Evolutionary conservation across 2,113 vertebrate genomes (phyloP).

Genomic region (Microtus richardsoni): DNA sequence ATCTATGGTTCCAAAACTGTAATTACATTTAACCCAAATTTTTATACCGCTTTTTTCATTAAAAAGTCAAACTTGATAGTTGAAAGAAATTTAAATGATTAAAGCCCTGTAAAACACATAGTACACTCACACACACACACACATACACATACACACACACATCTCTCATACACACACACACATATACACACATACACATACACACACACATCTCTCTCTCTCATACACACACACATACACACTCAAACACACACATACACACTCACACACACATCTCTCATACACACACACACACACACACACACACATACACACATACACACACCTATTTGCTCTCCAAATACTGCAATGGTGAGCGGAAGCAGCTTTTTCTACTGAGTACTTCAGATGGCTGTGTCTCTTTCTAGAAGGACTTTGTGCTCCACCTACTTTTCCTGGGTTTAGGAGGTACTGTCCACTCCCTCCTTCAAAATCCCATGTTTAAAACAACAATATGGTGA

Average conservation of each 20-base stretch:
- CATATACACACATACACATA: background rate
- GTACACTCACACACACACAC: background rate
- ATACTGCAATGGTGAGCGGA: background rate
- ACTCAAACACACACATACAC: background rate
- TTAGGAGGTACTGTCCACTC: background rate
- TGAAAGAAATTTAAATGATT: constrained; percentile 6
- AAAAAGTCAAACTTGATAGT: constrained; percentile 13
- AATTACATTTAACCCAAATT: constrained; percentile 44
- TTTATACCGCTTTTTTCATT: constrained; percentile 23
- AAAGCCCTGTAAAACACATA: background rate
- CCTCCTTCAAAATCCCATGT: background rate
- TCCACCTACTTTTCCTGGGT: background rate
- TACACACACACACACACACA: background rate
- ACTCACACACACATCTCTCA: background rate
- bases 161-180: background rate
- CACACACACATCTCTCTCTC: too few relatives aligned
- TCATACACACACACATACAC: background rate
- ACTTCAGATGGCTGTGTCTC: background rate
- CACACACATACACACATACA: background rate
- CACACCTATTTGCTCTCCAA: background rate
- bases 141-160: background rate
- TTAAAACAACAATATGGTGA: background rate
- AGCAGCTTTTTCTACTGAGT: background rate
- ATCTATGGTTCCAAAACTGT: background rate
- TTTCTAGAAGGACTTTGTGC: background rate